Conservation (phyloP, 2,888 invertebrate species). For the Barypeithes pellucidus region DNA sequence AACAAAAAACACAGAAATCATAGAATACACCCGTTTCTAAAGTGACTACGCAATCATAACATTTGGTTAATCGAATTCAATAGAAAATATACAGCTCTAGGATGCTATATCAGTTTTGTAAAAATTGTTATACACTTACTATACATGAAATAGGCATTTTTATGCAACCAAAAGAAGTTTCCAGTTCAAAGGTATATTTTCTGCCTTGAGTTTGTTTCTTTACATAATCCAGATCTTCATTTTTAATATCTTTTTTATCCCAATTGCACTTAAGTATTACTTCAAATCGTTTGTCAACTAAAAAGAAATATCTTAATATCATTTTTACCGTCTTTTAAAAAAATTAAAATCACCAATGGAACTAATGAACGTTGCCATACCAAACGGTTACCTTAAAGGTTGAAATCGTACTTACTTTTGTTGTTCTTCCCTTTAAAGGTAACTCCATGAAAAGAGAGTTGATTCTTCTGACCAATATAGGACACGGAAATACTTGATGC, state of each 20-base stretch:
- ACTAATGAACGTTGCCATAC: no score
- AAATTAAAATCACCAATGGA: no score
- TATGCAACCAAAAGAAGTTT: conserved; percentile 60
- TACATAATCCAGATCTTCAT: conserved; percentile 52
- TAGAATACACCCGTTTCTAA: no score
- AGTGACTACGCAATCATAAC: no score
- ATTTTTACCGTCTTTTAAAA: no score
- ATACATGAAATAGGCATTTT: conserved; percentile 38
- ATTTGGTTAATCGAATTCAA: no score
- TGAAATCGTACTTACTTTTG: conserved; percentile 44
- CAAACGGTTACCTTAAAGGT: no score
- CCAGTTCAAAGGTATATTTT: conserved; percentile 58
- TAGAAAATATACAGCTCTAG: no score
- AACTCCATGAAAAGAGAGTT: conserved; percentile 28
- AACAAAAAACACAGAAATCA: no score
- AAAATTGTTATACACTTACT: conserved; percentile 18
- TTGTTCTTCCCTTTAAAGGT: conserved; percentile 19
- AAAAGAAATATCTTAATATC: no score
- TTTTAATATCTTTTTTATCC: conserved; percentile 46
- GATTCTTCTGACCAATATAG: conserved; percentile 42
- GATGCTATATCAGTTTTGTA: no score
- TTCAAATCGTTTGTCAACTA: conserved; percentile 53
- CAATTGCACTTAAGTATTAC: conserved; percentile 59
- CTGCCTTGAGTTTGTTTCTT: conserved; percentile 51
- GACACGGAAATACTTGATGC: conserved; percentile 17